A percentile compares a stretch with the other conserved stretches of the same genome.
Evolutionary conservation across 2,888 invertebrate genomes (phyloP).

Genomic region (Sturmia bella): DNA sequence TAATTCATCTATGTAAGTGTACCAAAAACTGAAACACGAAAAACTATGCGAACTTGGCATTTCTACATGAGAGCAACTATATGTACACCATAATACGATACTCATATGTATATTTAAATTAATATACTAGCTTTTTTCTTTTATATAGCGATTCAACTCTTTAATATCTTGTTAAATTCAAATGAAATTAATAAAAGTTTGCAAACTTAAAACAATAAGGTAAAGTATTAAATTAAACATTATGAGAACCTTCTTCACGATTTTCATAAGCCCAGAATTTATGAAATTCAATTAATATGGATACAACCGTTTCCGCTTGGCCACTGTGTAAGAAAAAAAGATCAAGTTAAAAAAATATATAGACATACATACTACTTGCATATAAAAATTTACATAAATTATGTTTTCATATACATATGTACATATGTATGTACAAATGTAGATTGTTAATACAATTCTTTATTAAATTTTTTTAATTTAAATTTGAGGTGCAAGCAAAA

Average conservation of each 20-base stretch:
- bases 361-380: too few relatives aligned
- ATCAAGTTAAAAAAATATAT: conserved; percentile 26
- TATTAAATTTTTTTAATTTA: not conserved
- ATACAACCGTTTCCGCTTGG: conserved; percentile 96
- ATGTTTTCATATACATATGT: not conserved
- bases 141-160: conserved; percentile 49
- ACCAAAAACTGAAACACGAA: too few relatives aligned
- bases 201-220: conserved; percentile 25
- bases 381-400: not conserved
- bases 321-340: conserved; percentile 84
- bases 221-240: conserved; percentile 74
- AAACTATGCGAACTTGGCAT: too few relatives aligned
- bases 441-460: too few relatives aligned
- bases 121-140: not conserved
- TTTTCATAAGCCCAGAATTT: conserved; percentile 99
- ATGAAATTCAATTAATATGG: conserved; percentile 96
- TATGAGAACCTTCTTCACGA: conserved; percentile 85
- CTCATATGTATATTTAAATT: too few relatives aligned
- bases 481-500: conserved; percentile 18
- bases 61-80: too few relatives aligned
- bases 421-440: too few relatives aligned
- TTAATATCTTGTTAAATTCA: conserved; percentile 15
- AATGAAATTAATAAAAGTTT: conserved; percentile 35
- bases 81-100: too few relatives aligned
- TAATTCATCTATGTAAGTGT: too few relatives aligned